Evolutionary conservation across 1,140 invertebrate genomes (phyloP).

Genomic region (Cryptotermes secundus): DNA sequence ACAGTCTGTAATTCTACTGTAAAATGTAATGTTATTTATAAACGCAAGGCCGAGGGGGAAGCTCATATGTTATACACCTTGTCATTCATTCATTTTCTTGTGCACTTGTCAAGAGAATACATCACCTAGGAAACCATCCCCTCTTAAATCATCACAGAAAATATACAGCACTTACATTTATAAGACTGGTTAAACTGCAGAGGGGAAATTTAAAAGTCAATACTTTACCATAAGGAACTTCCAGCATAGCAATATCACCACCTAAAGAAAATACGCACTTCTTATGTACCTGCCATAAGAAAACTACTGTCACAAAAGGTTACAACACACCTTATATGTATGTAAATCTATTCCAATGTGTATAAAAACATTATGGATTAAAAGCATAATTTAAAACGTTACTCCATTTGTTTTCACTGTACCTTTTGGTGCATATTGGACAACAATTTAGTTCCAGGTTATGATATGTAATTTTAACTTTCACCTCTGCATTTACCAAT

Average conservation of each 20-base stretch:
- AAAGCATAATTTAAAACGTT: no score
- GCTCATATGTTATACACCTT: constrained; percentile 22
- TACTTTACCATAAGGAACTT: background rate
- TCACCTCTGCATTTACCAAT: no score
- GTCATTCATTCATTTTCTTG: background rate
- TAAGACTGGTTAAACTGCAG: background rate
- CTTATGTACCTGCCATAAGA: constrained; percentile 3
- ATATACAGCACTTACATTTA: constrained; percentile 27
- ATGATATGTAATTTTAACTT: no score
- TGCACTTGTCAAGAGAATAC: no score
- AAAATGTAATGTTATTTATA: constrained; percentile 17
- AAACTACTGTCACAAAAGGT: background rate
- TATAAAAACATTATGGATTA: no score
- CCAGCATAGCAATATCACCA: background rate
- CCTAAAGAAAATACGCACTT: background rate
- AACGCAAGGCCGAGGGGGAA: constrained; percentile 25
- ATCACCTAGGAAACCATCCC: constrained; percentile 2
- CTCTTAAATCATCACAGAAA: constrained; percentile 32
- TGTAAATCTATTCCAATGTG: background rate
- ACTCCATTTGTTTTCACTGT: no score
- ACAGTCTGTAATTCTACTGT: constrained; percentile 27
- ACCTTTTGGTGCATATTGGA: no score
- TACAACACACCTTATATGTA: background rate
- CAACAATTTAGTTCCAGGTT: no score
- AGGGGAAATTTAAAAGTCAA: background rate